Evolutionary conservation across 2,797 vertebrate genomes (phyloP).

Genomic region (Crenuchus spilurus): DNA sequence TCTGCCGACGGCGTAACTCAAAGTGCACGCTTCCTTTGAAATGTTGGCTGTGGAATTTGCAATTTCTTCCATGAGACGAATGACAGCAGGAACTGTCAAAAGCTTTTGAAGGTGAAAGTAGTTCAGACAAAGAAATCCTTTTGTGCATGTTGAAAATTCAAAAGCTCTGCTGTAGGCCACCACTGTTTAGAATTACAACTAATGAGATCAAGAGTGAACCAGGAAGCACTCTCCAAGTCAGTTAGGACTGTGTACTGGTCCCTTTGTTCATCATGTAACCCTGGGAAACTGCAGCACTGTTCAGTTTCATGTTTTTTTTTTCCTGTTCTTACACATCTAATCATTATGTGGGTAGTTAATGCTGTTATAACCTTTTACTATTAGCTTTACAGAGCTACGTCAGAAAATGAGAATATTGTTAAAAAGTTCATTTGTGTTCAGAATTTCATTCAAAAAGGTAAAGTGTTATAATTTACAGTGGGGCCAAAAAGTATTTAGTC

Average conservation of each 20-base stretch:
- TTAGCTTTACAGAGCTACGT: too few relatives aligned
- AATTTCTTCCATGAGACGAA: neutral
- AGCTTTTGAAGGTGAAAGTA: constrained; percentile 17
- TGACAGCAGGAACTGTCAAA: constrained; percentile 3
- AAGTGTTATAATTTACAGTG: too few relatives aligned
- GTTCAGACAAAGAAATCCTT: neutral
- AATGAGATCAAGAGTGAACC: neutral
- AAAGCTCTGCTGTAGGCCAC: neutral
- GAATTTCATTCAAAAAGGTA: too few relatives aligned
- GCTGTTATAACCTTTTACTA: too few relatives aligned
- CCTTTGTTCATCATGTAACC: neutral
- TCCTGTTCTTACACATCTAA: neutral
- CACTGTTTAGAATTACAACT: neutral
- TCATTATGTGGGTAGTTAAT: too few relatives aligned
- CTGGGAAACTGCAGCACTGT: too few relatives aligned
- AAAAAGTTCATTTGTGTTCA: too few relatives aligned
- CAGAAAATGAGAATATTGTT: too few relatives aligned
- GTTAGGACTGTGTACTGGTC: neutral
- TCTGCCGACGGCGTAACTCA: neutral
- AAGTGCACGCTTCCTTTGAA: neutral
- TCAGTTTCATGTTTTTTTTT: neutral
- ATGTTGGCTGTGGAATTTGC: constrained; percentile 6
- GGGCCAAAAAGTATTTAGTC: too few relatives aligned
- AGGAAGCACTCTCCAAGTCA: neutral
- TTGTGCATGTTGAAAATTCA: neutral